phyloP scores from a whole-genome alignment of 2,888 invertebrate species.

The Hydroisotoma schaefferi region DNA sequence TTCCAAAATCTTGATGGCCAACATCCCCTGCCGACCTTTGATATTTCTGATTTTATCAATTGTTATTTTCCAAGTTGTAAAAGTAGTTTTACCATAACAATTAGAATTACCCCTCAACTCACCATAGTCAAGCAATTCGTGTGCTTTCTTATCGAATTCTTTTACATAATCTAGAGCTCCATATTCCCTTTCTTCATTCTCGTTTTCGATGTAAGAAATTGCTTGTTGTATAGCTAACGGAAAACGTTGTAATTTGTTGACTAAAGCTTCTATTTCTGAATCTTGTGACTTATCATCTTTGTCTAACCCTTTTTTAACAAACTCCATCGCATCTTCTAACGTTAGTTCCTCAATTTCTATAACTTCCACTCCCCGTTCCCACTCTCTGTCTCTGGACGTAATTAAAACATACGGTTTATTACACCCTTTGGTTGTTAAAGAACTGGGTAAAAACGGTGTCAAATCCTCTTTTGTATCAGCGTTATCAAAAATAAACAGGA shows the following conservation, averaged over 20 bases:
- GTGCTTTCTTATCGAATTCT: too few species aligned
- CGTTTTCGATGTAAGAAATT: conserved; percentile 3
- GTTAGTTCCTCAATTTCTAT: not conserved
- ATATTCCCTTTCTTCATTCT: too few species aligned
- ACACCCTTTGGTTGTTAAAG: too few species aligned
- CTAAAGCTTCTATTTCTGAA: not conserved
- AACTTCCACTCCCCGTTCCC: not conserved
- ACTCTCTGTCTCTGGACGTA: not conserved
- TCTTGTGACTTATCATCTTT: not conserved
- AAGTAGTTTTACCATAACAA: too few species aligned
- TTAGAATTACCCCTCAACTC: too few species aligned
- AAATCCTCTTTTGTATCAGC: not conserved
- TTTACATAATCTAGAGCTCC: too few species aligned
- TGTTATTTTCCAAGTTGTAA: too few species aligned
- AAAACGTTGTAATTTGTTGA: not conserved
- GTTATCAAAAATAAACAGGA: conserved; percentile 10
- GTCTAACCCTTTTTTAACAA: not conserved
- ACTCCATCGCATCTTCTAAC: not conserved
- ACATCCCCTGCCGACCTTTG: too few species aligned
- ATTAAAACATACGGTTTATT: not conserved
- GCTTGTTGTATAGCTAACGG: conserved; percentile 7
- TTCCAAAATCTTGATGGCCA: too few species aligned
- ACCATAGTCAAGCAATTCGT: too few species aligned
- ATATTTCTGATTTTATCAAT: too few species aligned
- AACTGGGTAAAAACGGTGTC: not conserved